A percentile compares a stretch with the other conserved stretches of the same genome.
Conservation (phyloP, 2,113 vertebrate species). For the Nicator chloris region DNA sequence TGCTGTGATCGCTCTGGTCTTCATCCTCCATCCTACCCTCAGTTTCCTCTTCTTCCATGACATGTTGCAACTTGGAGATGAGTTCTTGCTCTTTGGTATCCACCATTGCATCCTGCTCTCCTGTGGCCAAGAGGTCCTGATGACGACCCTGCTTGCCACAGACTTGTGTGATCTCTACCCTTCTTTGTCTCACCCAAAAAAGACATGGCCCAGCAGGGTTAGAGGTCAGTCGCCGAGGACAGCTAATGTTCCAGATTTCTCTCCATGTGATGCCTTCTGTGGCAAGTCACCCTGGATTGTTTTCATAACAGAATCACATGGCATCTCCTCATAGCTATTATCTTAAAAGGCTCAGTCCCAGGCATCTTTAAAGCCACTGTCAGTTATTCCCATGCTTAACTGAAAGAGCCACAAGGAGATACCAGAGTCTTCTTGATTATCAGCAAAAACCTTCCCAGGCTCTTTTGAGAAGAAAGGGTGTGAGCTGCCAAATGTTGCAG, state of each 20-base stretch:
- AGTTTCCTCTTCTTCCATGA: not conserved
- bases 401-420: not conserved
- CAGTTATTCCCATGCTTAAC: not conserved
- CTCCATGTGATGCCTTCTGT: not conserved
- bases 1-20: not conserved
- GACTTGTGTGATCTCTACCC: not conserved
- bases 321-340: not conserved
- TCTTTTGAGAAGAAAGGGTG: not conserved
- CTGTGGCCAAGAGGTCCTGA: not conserved
- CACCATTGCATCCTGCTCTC: not conserved
- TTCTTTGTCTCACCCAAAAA: not conserved
- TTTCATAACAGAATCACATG: not conserved
- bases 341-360: not conserved
- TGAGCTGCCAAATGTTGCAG: not conserved
- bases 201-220: not conserved
- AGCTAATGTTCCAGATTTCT: not conserved
- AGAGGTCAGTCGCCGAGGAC: not conserved
- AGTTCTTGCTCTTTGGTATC: not conserved
- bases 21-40: not conserved
- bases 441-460: not conserved
- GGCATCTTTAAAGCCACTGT: not conserved
- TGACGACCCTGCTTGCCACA: not conserved
- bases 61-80: accelerated
- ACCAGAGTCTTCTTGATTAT: not conserved
- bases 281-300: not conserved